phyloP scores from a whole-genome alignment of 1,140 invertebrate species.

The Cydia strobilella region DNA sequence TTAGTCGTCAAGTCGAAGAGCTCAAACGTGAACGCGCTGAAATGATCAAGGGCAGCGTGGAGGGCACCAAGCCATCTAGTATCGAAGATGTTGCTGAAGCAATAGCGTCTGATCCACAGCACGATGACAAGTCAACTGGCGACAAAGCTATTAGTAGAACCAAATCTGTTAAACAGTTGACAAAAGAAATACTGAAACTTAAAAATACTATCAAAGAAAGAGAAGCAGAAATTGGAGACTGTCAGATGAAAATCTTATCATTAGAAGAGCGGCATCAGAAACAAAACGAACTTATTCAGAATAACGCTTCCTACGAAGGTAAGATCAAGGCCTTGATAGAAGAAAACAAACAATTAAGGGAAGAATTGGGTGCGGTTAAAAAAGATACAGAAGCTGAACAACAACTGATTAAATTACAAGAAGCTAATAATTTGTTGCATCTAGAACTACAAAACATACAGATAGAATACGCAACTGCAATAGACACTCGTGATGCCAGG shows the following conservation, averaged over 20 bases:
- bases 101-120: conserved; percentile 45
- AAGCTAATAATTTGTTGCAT: conserved; percentile 53
- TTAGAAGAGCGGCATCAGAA: conserved; percentile 76
- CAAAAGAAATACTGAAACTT: conserved; percentile 77
- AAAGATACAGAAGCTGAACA: conserved; percentile 59
- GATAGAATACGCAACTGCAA: conserved; percentile 57
- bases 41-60: conserved; percentile 71
- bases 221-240: conserved; percentile 78
- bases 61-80: conserved; percentile 55
- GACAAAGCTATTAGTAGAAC: conserved; percentile 63
- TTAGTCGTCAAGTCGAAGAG: conserved; percentile 73
- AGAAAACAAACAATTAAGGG: conserved; percentile 65
- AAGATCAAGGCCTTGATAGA: conserved; percentile 61
- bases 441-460: conserved; percentile 67
- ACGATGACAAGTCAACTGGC: conserved; percentile 60
- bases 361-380: conserved; percentile 62
- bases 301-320: conserved; percentile 53
- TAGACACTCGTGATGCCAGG: conserved; percentile 58
- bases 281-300: conserved; percentile 61
- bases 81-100: conserved; percentile 59
- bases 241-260: conserved; percentile 75
- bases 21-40: conserved; percentile 68
- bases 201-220: conserved; percentile 79
- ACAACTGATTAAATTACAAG: conserved; percentile 46
- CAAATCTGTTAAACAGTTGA: conserved; percentile 75